phyloP scores from a whole-genome alignment of 2,797 vertebrate genomes.

The Crax fasciolata region DNA sequence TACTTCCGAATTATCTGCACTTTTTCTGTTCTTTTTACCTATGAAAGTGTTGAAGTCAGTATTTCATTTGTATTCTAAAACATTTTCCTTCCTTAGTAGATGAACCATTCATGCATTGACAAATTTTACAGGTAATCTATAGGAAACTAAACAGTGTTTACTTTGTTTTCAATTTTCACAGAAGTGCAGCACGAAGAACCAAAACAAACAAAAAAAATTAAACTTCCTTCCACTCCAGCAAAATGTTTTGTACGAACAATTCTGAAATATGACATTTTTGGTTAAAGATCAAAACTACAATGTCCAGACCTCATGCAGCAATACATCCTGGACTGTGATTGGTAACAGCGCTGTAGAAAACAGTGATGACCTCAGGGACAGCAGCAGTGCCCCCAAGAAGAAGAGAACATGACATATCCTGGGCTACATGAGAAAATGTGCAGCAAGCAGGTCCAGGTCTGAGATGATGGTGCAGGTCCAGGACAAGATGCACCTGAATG shows the following conservation, averaged over 20 bases:
- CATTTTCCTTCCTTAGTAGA: neutral
- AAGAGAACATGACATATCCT: fast-evolving
- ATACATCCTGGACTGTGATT: neutral
- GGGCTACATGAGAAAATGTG: fast-evolving
- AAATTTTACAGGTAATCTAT: neutral
- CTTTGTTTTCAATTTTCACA: neutral
- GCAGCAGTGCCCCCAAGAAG: neutral
- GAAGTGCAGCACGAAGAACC: neutral
- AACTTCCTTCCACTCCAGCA: neutral
- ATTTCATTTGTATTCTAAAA: neutral
- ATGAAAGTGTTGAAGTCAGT: neutral
- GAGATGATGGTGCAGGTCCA: no score
- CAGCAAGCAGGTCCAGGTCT: neutral
- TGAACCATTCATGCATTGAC: neutral
- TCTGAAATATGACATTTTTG: neutral
- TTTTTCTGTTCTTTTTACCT: neutral
- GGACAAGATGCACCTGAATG: neutral
- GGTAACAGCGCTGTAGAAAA: neutral
- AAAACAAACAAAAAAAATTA: neutral
- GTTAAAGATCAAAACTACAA: neutral
- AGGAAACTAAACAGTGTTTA: neutral
- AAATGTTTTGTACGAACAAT: neutral
- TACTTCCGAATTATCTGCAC: neutral
- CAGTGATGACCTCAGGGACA: fast-evolving
- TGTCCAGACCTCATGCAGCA: neutral